Evolutionary conservation across 1,140 invertebrate species (phyloP), one percentile per base, ranked within the genome.

Genomic region (Euwallacea fornicatus): DNA sequence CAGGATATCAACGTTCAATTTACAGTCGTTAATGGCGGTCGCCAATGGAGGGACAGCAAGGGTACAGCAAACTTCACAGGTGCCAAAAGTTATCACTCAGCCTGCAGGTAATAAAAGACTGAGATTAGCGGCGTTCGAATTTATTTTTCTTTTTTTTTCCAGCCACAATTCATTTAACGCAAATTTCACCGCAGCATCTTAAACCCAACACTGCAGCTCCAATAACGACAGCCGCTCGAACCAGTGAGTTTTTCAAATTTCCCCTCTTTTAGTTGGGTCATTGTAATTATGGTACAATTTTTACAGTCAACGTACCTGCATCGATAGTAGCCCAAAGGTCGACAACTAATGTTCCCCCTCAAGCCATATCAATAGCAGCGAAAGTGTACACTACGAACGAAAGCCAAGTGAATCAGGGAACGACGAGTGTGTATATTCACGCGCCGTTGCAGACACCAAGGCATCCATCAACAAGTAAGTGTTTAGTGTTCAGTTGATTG

Each of bases 121-220:
- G 1, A 50, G 46, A 6, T 50, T 42, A 61, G 43, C 1, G 21
- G 4, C 21, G 21, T 33, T 15, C 7, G 9, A 58, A 58, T 41
- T 46, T 65, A 0, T 2, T 16, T 63, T 56, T 59, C 33, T 74
- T 66, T 33, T 72, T 74, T 66, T 33, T 72, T 74, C 42, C 64
- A 81, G 78, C 75, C 53, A 74, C 78, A 54, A 78, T 81, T 60
- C 79, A 79, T 73, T 75, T 81, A 64, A 76, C 80, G 11, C 76
- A 75, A 47, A 73, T 80, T 56, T 74, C 76, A 62, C 73, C 77
- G 11, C 46, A 77, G 65, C 44, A 77, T 65, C 68, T 79, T 15
- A 79, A 79, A 73, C 72, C 76, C 42, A 76, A 54, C 10, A 33
- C 77, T 16, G 65, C 72, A 47, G 72, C 47, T 61, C 67, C 73